These are phyloP conservation scores for Conger conger DNA, from an alignment of 2,113 vertebrate species.

Conservation along the genomic window DNA sequence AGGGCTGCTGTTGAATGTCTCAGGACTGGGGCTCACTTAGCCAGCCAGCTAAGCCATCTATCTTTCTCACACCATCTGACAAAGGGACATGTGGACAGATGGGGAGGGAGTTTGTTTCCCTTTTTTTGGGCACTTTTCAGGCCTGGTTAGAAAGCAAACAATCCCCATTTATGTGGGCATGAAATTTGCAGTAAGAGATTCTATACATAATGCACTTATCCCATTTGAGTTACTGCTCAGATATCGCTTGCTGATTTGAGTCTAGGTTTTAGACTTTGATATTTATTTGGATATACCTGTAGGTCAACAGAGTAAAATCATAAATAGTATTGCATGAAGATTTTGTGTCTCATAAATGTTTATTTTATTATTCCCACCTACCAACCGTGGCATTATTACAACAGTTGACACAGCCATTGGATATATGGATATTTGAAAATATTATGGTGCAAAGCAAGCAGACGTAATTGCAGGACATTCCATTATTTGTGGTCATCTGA, in stretches of 20 bases:
- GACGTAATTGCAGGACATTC: background rate
- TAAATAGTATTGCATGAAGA: too few relatives aligned
- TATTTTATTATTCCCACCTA: too few relatives aligned
- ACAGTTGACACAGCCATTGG: background rate
- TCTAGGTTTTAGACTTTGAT: background rate
- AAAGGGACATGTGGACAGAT: background rate
- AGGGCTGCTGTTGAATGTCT: slow-evolving; percentile 26
- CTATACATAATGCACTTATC: background rate
- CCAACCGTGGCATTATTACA: background rate
- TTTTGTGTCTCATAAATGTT: too few relatives aligned
- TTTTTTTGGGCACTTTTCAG: background rate
- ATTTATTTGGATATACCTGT: too few relatives aligned
- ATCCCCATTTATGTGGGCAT: background rate
- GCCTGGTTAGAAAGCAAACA: background rate
- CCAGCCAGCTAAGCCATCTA: slow-evolving; percentile 24
- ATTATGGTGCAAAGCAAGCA: background rate
- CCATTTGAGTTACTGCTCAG: background rate
- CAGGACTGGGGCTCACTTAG: slow-evolving; percentile 17
- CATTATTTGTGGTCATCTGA: background rate
- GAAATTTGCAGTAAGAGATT: background rate
- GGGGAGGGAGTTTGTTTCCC: background rate
- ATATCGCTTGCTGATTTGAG: background rate
- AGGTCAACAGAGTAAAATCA: too few relatives aligned
- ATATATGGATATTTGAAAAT: background rate
- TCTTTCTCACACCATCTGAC: slow-evolving; percentile 17